These are phyloP conservation scores for Podarcis cretensis DNA, from an alignment of 2,113 vertebrate genomes.

Conservation along the genomic window DNA sequence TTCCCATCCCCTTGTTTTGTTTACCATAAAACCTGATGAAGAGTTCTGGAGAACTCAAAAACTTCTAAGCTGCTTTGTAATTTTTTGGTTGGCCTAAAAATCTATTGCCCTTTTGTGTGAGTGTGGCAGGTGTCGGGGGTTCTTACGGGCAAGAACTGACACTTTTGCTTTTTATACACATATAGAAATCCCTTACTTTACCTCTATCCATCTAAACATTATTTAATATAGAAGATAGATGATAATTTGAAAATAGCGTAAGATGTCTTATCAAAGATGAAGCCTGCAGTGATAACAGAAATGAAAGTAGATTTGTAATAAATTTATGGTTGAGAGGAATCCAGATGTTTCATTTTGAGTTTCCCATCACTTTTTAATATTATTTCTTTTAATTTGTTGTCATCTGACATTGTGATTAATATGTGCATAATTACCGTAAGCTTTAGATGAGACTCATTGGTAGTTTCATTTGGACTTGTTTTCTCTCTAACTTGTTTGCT, in stretches of 20 bases:
- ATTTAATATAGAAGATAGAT: background rate
- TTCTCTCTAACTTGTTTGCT: background rate
- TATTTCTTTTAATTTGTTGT: background rate
- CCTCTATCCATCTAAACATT: background rate
- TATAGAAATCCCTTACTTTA: slow-evolving; percentile 10
- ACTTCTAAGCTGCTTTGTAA: too few relatives aligned
- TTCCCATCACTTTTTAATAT: slow-evolving; percentile 41
- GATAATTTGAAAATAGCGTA: slow-evolving; percentile 1
- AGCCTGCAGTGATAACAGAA: slow-evolving; percentile 26
- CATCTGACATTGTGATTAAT: slow-evolving; percentile 17
- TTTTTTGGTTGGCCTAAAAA: too few relatives aligned
- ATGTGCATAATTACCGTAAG: slow-evolving; percentile 39
- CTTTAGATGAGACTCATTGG: slow-evolving; percentile 29
- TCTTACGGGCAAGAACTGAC: too few relatives aligned
- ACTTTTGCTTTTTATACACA: background rate
- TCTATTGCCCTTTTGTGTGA: too few relatives aligned
- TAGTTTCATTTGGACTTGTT: slow-evolving; percentile 20
- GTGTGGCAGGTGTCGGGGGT: too few relatives aligned
- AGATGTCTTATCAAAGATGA: slow-evolving; percentile 51
- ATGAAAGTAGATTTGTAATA: slow-evolving; percentile 54
- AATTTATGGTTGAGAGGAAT: slow-evolving; percentile 51
- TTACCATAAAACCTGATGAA: too few relatives aligned
- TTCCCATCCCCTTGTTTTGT: too few relatives aligned
- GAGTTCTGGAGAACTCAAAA: too few relatives aligned
- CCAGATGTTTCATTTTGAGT: slow-evolving; percentile 36